Conservation (phyloP, 1,140 invertebrate species). For the Macrobrachium nipponense region DNA sequence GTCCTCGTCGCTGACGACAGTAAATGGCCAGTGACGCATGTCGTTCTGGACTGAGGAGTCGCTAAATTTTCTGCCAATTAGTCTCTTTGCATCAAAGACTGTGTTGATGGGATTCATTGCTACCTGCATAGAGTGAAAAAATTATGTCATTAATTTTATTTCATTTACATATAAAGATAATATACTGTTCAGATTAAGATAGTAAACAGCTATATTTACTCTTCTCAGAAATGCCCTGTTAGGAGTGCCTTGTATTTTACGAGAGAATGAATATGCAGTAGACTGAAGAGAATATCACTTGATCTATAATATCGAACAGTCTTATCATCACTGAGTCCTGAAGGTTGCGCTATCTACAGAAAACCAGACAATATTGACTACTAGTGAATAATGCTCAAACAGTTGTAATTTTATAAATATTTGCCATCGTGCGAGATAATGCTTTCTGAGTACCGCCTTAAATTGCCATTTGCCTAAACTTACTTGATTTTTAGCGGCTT, state of each 20-base stretch:
- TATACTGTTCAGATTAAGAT: too few species aligned
- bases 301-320: too few species aligned
- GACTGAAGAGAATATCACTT: too few species aligned
- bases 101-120: neutral
- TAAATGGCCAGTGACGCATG: slow-evolving; percentile 1
- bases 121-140: neutral
- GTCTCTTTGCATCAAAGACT: neutral
- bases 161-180: neutral
- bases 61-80: neutral
- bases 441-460: too few species aligned
- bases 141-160: neutral
- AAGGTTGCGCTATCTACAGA: too few species aligned
- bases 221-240: neutral
- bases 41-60: neutral
- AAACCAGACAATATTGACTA: too few species aligned
- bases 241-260: neutral
- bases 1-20: neutral
- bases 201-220: neutral
- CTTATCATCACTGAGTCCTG: too few species aligned
- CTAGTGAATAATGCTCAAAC: too few species aligned
- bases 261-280: too few species aligned
- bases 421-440: too few species aligned
- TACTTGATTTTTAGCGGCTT: neutral
- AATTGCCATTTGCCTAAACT: slow-evolving; percentile 69
- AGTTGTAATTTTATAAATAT: too few species aligned